Conservation (phyloP, 2,888 invertebrate species). For the Mesorhabditis belari region DNA sequence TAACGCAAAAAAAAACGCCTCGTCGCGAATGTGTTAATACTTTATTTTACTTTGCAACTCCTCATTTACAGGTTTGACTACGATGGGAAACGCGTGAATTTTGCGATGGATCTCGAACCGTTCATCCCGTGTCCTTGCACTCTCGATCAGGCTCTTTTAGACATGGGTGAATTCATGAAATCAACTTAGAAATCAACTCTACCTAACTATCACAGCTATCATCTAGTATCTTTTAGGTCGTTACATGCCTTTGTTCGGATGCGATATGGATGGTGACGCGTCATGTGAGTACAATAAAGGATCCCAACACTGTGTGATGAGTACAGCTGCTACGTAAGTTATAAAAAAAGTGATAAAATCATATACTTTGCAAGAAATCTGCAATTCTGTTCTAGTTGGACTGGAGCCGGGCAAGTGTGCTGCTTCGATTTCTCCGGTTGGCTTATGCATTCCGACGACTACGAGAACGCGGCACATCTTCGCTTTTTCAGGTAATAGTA, state of each 20-base stretch:
- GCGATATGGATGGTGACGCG: constrained; percentile 63
- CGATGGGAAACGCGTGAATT: constrained; percentile 19
- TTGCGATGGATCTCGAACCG: constrained; percentile 15
- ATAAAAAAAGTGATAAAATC: constrained; percentile 4
- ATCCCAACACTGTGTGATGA: constrained; percentile 21
- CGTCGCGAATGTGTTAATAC: no score
- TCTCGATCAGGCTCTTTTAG: constrained; percentile 76
- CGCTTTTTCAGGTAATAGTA: no score
- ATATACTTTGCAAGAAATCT: no score
- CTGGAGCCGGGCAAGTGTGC: constrained; percentile 74
- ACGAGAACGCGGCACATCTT: constrained; percentile 60
- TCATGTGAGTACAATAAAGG: constrained; percentile 60
- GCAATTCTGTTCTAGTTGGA: constrained; percentile 21
- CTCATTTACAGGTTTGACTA: constrained; percentile 76
- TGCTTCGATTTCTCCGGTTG: constrained; percentile 86
- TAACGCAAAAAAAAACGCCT: no score
- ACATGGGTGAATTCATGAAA: constrained; percentile 57
- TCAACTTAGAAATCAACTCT: no score
- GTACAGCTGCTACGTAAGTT: constrained; percentile 14
- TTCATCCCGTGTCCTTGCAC: constrained; percentile 72
- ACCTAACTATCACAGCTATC: no score
- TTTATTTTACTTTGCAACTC: no score
- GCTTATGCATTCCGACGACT: constrained; percentile 86
- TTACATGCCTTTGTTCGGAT: constrained; percentile 77
- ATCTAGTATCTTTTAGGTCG: constrained; percentile 79